These are phyloP conservation scores for Acestrorhynchus altus DNA, from an alignment of 2,797 vertebrate genomes.

Conservation along the genomic window DNA sequence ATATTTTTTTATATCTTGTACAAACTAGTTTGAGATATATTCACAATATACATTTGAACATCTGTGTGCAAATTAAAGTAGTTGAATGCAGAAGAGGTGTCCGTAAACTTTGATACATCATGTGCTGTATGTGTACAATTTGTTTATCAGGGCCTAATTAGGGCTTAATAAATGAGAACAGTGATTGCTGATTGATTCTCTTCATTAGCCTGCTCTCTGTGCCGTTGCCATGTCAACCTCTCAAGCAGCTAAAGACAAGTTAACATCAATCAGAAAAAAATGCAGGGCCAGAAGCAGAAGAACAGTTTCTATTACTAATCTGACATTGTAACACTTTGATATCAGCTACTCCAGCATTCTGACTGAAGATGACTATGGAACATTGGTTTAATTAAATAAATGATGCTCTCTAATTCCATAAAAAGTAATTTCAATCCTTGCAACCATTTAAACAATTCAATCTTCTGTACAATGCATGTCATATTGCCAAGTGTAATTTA, in stretches of 20 bases:
- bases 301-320: background rate
- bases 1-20: too few relatives aligned
- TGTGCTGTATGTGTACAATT: background rate
- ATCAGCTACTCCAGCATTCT: background rate
- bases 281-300: background rate
- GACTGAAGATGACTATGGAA: background rate
- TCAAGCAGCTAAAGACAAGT: conserved; percentile 31
- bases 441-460: background rate
- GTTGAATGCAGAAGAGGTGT: too few relatives aligned
- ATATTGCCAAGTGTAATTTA: background rate
- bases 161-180: conserved; percentile 1
- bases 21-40: too few relatives aligned
- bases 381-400: background rate
- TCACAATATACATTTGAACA: too few relatives aligned
- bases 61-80: too few relatives aligned
- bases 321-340: background rate
- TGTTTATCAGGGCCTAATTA: conserved; percentile 31
- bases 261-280: conserved; percentile 11
- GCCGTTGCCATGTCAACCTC: conserved; percentile 68
- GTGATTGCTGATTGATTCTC: conserved; percentile 50
- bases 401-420: background rate
- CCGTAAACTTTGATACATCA: too few relatives aligned
- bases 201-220: conserved; percentile 54
- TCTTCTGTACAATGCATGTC: background rate
- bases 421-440: background rate